Conservation (phyloP, 1,140 invertebrate genomes). For the Bombus affinis region DNA sequence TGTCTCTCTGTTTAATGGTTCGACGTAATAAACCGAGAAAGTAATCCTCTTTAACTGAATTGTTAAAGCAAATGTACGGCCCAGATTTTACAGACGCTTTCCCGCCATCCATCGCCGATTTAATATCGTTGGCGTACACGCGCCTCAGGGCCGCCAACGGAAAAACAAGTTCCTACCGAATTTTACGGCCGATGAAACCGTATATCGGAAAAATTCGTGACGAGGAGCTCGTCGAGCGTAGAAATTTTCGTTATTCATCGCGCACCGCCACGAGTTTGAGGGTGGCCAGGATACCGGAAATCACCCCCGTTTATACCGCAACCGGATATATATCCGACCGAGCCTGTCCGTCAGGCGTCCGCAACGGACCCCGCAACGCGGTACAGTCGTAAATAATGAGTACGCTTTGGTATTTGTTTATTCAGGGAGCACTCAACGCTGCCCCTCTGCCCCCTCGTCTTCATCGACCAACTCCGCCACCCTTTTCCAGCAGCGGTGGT, state of each 20-base stretch:
- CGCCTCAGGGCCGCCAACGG: not conserved
- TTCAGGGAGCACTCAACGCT: slow-evolving; percentile 79
- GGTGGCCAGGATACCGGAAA: slow-evolving; percentile 46
- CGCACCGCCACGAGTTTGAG: slow-evolving; percentile 35
- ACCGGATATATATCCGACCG: slow-evolving; percentile 63
- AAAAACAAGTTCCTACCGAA: slow-evolving; percentile 45
- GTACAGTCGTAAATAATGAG: slow-evolving; percentile 73
- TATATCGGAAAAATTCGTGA: slow-evolving; percentile 37
- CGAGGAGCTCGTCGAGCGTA: slow-evolving; percentile 1
- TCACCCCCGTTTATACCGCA: slow-evolving; percentile 62
- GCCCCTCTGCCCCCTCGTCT: slow-evolving; percentile 39
- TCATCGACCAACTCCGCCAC: slow-evolving; percentile 37
- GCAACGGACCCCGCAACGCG: slow-evolving; percentile 60
- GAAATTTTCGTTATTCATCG: slow-evolving; percentile 68
- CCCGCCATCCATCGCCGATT: slow-evolving; percentile 17
- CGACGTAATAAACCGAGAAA: slow-evolving; percentile 40
- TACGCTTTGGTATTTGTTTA: slow-evolving; percentile 79
- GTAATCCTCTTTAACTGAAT: slow-evolving; percentile 53
- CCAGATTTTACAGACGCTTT: slow-evolving; percentile 41
- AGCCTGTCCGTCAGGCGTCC: slow-evolving; percentile 66
- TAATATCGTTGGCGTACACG: slow-evolving; percentile 31
- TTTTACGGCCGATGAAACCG: slow-evolving; percentile 43
- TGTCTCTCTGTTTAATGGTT: slow-evolving; percentile 17
- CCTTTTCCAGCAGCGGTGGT: slow-evolving; percentile 28
- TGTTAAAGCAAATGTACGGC: slow-evolving; percentile 51